Conservation (phyloP, 2,888 invertebrate species). For the Drosophila stalkeri region DNA sequence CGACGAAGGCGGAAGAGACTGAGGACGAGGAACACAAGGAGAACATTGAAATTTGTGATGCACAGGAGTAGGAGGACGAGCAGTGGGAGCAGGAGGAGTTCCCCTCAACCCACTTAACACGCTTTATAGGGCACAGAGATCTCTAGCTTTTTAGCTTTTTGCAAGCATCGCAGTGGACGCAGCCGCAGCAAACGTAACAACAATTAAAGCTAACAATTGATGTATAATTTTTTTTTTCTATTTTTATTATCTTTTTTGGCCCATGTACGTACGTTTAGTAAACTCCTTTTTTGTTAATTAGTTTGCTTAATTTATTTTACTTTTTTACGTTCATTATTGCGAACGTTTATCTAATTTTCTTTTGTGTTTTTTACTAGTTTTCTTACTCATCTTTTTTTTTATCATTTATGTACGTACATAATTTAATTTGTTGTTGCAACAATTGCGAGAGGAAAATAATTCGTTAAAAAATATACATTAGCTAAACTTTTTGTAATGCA, state of each 20-base stretch:
- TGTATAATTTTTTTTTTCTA: constrained; percentile 3
- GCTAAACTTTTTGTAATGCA: constrained; percentile 67
- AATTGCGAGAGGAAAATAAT: constrained; percentile 41
- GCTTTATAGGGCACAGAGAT: constrained; percentile 56
- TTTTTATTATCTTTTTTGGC: neutral
- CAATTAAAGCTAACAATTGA: constrained; percentile 14
- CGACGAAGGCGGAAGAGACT: constrained; percentile 1
- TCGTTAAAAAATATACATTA: constrained; percentile 68
- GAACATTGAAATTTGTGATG: constrained; percentile 50
- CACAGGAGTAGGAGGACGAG: constrained; percentile 21
- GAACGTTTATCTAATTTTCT: neutral
- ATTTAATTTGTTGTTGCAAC: constrained; percentile 59
- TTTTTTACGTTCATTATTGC: neutral
- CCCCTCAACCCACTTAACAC: neutral
- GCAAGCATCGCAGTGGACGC: constrained; percentile 38
- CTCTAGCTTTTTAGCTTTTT: constrained; percentile 64
- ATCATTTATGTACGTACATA: constrained; percentile 36
- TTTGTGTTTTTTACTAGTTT: neutral
- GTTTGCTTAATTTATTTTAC: neutral
- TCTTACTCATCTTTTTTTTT: neutral
- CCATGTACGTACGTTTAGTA: constrained; percentile 11
- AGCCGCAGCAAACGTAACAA: constrained; percentile 36
- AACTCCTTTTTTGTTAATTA: neutral
- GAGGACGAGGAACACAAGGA: constrained; percentile 42
- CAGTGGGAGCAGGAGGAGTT: too few relatives aligned